Base-by-base conservation (phyloP, 2,113 vertebrate species). In the Dasyornis broadbenti region DNA sequence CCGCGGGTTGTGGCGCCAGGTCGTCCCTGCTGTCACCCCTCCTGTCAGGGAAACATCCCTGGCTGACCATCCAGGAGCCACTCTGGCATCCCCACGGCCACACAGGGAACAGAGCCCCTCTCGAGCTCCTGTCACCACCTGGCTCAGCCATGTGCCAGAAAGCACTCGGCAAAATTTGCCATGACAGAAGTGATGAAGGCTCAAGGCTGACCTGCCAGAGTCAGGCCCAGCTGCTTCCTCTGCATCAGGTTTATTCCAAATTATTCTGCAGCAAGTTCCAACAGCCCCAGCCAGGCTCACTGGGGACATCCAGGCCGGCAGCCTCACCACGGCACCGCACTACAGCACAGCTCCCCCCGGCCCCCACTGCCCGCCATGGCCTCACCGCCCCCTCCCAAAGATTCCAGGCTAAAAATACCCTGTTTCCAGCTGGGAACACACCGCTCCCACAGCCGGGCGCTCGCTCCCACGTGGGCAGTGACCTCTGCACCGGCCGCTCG, bases 271-370 rank as follows among this genome's bases (percentile, higher is more conserved):
- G 47, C 56, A 50, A 56, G 77, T 39, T 13, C 21, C 26, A 60
- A 49, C 35, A 44, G 35, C 33, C 19, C 52, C 47, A 13, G 22
- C 35, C 28, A 27, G 54, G 65, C 57, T 68, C 0, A 0, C 47
- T 24, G 45, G 42, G 33, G 27, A 77, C 24, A 72, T 15, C 33
- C 60, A 76, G 31, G 61, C 24, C 17, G 26, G 65, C 40, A 60
- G 60, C 52, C 61, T n/a, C 73, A 28, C 31, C 6, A 2, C 0
- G 1, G 35, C 61, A 66, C 24, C 3, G 0, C 0, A 0, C 69
- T 6, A 15, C 0, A 6, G 70, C 70, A 45, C 8, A 56, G 80
- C 19, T 21, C 24, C 53, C 22, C 39, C 14, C 44, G n/a, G 2
- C 56, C 44, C 47, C 64, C 23, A 27, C 65, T 13, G 33, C 61